Percentiles rank a stretch among this genome's conserved stretches.
Conservation (phyloP, 1,140 invertebrate species). For the Antheraea pernyi region DNA sequence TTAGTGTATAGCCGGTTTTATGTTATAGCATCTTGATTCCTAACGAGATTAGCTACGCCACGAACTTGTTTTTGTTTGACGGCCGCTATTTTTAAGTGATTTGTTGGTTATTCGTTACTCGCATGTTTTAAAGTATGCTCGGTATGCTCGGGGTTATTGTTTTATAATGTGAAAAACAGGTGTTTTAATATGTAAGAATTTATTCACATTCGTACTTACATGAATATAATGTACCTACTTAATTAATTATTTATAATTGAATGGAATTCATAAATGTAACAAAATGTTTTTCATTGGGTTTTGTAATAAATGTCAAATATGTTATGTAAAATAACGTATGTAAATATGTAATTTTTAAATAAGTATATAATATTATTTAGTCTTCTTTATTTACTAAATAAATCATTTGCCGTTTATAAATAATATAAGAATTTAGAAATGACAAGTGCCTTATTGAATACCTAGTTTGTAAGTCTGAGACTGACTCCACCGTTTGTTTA, state of each 20-base stretch:
- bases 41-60: constrained; percentile 19
- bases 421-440: no score
- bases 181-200: not conserved
- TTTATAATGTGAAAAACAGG: constrained; percentile 23
- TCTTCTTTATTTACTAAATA: no score
- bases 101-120: not conserved
- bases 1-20: constrained; percentile 50
- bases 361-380: no score
- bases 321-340: no score
- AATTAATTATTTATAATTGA: not conserved
- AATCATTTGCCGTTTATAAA: no score
- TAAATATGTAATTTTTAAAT: no score
- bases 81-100: constrained; percentile 24
- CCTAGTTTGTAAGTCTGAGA: no score
- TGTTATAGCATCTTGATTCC: constrained; percentile 32
- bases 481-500: no score
- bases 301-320: no score
- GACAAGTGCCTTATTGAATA: no score
- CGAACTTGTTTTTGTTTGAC: constrained; percentile 22
- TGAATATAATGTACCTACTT: not conserved
- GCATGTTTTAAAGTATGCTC: not conserved
- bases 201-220: not conserved
- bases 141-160: not conserved
- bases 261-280: not conserved
- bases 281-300: no score